Evolutionary conservation across 2,888 invertebrate species (phyloP).

Genomic region (Coelinius sp.): DNA sequence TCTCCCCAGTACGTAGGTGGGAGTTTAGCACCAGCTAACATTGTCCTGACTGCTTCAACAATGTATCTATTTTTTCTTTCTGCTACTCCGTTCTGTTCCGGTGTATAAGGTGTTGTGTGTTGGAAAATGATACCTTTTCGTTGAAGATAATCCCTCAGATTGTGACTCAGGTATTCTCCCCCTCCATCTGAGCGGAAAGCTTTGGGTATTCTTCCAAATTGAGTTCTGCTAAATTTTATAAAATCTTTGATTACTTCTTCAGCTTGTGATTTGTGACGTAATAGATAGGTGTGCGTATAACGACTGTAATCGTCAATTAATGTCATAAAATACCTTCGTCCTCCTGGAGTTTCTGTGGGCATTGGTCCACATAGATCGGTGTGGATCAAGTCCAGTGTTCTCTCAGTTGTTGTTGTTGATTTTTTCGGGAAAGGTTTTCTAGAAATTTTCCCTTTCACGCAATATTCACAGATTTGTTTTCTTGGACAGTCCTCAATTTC

Average conservation of each 20-base stretch:
- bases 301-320: slow-evolving; percentile 18
- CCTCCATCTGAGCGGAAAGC: not conserved
- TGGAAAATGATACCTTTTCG: not conserved
- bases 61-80: not conserved
- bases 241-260: slow-evolving; percentile 20
- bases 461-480: slow-evolving; percentile 25
- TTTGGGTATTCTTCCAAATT: not conserved
- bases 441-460: not conserved
- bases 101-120: not conserved
- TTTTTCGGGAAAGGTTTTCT: not conserved
- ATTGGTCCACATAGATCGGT: slow-evolving; percentile 12
- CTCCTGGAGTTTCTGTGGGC: not conserved
- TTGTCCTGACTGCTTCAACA: slow-evolving; percentile 8
- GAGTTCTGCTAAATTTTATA: slow-evolving; percentile 11
- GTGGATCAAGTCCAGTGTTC: not conserved
- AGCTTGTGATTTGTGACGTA: slow-evolving; percentile 35
- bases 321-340: not conserved
- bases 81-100: not conserved
- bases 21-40: not conserved
- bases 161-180: slow-evolving; percentile 23
- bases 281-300: slow-evolving; percentile 17
- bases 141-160: slow-evolving; percentile 31
- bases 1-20: not conserved
- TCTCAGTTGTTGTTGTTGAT: not conserved
- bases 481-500: slow-evolving; percentile 39